A percentile compares a stretch with the other conserved stretches of the same genome.
Conservation (phyloP, 23 tunicate species). For the Pegea sp. region DNA sequence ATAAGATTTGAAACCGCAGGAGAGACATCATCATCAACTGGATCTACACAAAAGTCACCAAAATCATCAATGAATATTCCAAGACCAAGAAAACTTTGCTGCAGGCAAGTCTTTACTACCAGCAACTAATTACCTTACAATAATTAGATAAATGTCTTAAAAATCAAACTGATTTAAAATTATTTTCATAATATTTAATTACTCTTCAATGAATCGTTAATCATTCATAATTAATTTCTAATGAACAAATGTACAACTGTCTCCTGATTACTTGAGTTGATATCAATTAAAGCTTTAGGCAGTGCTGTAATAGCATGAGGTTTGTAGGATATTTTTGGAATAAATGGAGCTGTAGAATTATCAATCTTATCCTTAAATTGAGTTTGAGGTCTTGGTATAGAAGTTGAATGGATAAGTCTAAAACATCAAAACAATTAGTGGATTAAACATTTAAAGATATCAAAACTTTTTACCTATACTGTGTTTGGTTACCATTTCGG, state of each 20-base stretch:
- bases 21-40: too few relatives aligned
- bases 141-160: too few relatives aligned
- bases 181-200: background rate
- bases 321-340: slow-evolving; percentile 49
- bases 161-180: slow-evolving; percentile 1
- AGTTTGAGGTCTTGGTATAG: slow-evolving; percentile 62
- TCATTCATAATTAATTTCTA: background rate
- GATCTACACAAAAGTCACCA: too few relatives aligned
- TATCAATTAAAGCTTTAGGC: slow-evolving; percentile 17
- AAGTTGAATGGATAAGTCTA: slow-evolving; percentile 48
- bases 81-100: too few relatives aligned
- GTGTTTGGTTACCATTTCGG: too few relatives aligned
- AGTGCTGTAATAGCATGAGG: slow-evolving; percentile 58
- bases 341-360: slow-evolving; percentile 68
- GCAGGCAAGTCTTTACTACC: too few relatives aligned
- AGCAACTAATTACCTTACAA: too few relatives aligned
- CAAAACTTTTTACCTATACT: too few relatives aligned
- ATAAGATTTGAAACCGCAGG: slow-evolving; percentile 36
- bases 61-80: too few relatives aligned
- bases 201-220: background rate
- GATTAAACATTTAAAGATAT: too few relatives aligned
- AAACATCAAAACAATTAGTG: too few relatives aligned
- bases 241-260: background rate
- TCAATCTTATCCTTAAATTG: slow-evolving; percentile 62
- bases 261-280: slow-evolving; percentile 7